A percentile compares a stretch with the other conserved stretches of the same genome.
Conservation (phyloP, 2,888 invertebrate genomes). For the Malacosoma neustria region DNA sequence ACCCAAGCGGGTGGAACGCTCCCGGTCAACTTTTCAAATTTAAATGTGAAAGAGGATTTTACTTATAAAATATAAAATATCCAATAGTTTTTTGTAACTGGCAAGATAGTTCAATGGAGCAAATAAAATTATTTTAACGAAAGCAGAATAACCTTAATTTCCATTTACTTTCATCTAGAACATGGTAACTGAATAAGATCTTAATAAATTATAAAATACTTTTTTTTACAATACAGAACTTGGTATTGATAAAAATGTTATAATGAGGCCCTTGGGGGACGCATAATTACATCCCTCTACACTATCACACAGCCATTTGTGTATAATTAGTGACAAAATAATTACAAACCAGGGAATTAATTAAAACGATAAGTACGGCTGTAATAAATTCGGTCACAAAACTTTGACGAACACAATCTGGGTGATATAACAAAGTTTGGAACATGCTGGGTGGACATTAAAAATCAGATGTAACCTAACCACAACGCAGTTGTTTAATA, state of each 20-base stretch:
- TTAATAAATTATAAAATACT: too few species aligned
- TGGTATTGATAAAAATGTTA: too few species aligned
- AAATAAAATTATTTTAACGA: too few species aligned
- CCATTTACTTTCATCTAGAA: too few species aligned
- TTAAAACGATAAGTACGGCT: not conserved
- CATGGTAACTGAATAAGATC: too few species aligned
- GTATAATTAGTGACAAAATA: not conserved
- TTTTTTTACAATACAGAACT: too few species aligned
- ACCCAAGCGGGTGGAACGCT: conserved; percentile 40
- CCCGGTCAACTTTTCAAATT: conserved; percentile 61
- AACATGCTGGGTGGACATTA: not conserved
- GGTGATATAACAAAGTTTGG: not conserved
- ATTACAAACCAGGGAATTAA: not conserved
- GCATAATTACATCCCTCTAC: not conserved
- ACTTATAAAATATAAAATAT: conserved; percentile 36
- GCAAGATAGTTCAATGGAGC: too few species aligned
- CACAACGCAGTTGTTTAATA: conserved; percentile 26
- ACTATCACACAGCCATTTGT: not conserved
- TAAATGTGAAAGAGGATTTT: conserved; percentile 49
- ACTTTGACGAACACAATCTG: not conserved
- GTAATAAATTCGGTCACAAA: not conserved
- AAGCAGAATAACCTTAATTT: too few species aligned
- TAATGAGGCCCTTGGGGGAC: not conserved
- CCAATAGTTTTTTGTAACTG: not conserved
- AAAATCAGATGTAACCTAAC: conserved; percentile 16